Conservation (phyloP, 2,797 vertebrate genomes). For the Threskiornis aethiopicus region DNA sequence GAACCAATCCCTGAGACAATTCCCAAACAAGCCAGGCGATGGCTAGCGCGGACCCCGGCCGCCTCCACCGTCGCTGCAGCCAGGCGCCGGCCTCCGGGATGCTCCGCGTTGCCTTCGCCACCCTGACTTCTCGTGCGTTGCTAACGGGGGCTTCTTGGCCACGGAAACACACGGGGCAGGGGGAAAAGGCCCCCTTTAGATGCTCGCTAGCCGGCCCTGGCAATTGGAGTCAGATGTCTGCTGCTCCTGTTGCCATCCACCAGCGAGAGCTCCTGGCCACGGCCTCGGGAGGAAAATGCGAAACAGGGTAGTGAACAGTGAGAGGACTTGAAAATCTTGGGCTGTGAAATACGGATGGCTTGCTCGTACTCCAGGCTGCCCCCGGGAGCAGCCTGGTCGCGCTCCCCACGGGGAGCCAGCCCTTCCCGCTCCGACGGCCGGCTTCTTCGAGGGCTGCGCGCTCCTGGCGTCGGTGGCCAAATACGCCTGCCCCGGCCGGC, state of each 20-base stretch:
- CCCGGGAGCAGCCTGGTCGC: too few species aligned
- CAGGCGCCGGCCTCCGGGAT: fast-evolving
- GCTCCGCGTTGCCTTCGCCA: fast-evolving
- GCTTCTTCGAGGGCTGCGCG: not conserved
- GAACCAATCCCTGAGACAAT: not conserved
- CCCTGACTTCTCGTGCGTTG: not conserved
- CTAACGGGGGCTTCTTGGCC: not conserved
- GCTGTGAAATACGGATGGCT: not conserved
- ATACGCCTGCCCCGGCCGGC: fast-evolving
- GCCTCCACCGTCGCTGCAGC: not conserved
- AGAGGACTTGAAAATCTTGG: not conserved
- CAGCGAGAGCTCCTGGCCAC: not conserved
- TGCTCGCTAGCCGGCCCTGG: not conserved
- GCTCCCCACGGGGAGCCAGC: not conserved
- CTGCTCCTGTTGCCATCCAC: not conserved
- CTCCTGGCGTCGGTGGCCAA: not conserved
- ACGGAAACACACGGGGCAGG: not conserved
- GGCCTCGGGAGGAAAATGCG: not conserved
- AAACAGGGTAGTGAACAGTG: not conserved
- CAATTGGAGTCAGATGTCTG: not conserved
- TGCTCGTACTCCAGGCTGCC: not conserved
- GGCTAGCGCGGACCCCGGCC: fast-evolving
- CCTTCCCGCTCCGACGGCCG: fast-evolving
- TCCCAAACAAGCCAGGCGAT: fast-evolving
- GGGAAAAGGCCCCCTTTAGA: not conserved